Conservation (phyloP, 2,113 vertebrate species). For the Istiophorus platypterus region DNA sequence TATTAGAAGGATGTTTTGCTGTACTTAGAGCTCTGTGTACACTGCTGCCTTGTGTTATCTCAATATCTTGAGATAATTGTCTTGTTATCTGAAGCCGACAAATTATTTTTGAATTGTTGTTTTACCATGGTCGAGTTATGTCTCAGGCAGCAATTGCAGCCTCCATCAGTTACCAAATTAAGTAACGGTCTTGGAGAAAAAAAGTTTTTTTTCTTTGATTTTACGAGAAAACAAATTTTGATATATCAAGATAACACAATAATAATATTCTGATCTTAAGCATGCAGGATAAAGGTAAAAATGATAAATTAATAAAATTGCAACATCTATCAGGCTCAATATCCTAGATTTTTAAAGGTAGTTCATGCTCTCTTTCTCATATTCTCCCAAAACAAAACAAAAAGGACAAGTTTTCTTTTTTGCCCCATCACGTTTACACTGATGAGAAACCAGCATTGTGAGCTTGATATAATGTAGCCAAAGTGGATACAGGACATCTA, state of each 20-base stretch:
- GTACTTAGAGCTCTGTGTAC: background rate
- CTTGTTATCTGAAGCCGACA: constrained; percentile 21
- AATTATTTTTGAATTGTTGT: constrained; percentile 24
- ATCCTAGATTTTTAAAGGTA: background rate
- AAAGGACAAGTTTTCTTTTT: background rate
- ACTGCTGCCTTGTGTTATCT: constrained; percentile 4
- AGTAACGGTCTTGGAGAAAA: background rate
- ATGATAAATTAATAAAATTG: background rate
- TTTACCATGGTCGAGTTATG: background rate
- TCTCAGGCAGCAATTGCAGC: background rate
- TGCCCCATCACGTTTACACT: background rate
- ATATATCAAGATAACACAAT: background rate
- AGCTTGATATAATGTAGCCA: background rate
- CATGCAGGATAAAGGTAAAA: background rate
- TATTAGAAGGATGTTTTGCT: background rate
- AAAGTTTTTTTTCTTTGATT: background rate
- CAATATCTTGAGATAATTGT: constrained; percentile 6
- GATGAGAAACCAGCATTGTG: background rate
- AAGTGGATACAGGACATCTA: background rate
- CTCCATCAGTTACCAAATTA: constrained; percentile 17
- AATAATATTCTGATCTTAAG: background rate
- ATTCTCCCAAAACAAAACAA: background rate
- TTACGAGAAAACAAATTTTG: background rate
- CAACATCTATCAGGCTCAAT: background rate
- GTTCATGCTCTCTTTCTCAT: background rate